These are phyloP conservation scores for Erinaceus europaeus DNA, from an alignment of 2,113 vertebrate species.

Conservation along the genomic window DNA sequence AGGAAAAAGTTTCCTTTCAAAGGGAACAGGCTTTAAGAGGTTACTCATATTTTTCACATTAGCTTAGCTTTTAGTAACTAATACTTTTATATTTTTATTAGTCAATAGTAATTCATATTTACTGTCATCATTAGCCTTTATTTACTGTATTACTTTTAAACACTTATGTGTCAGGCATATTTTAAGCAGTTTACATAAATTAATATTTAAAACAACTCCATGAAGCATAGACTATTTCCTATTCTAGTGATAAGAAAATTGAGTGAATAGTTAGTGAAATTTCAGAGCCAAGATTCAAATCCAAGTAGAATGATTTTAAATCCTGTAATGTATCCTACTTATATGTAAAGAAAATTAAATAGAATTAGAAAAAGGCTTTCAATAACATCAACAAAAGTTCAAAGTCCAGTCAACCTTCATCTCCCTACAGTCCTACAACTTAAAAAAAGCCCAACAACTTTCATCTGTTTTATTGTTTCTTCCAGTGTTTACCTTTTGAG, in stretches of 20 bases:
- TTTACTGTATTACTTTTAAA: not conserved
- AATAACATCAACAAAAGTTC: not conserved
- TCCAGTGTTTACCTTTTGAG: not conserved
- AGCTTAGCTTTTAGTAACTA: not conserved
- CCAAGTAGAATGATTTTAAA: not conserved
- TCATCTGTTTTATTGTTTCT: conserved; percentile 5
- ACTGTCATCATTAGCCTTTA: not conserved
- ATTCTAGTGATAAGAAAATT: conserved; percentile 1
- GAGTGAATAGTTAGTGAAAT: conserved; percentile 12
- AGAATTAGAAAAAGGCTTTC: not conserved
- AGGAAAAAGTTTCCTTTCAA: conserved; percentile 14
- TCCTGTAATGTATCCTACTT: not conserved
- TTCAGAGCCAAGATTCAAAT: not conserved
- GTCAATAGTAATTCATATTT: not conserved
- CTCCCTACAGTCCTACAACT: not conserved
- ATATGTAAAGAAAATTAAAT: conserved; percentile 33
- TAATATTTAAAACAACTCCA: not conserved
- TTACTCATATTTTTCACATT: not conserved
- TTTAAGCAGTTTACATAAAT: conserved; percentile 2
- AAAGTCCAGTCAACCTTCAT: not conserved
- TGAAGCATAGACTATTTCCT: not conserved
- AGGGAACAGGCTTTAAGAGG: not conserved
- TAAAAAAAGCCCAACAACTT: not conserved
- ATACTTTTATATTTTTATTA: conserved; percentile 28
- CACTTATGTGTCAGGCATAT: not conserved